Evolutionary conservation across 1,140 invertebrate genomes (phyloP).

Genomic region (Bombus vancouverensis): DNA sequence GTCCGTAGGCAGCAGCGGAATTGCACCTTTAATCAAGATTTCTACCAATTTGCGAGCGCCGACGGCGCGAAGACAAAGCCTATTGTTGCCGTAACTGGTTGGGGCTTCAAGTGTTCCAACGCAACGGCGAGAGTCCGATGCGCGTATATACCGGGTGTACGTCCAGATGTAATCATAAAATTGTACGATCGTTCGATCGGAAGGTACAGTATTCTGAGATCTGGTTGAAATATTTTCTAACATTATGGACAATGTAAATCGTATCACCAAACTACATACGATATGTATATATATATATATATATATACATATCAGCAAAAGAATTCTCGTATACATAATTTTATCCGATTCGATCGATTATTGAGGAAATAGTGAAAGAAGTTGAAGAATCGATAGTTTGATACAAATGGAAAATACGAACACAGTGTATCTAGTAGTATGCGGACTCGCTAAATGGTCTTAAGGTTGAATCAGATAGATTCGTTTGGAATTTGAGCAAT

Average conservation of each 20-base stretch:
- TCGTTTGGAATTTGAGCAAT: not conserved
- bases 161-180: not conserved
- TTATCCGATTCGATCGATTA: not conserved
- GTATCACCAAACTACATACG: no score
- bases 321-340: not conserved
- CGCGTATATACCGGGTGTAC: slow-evolving; percentile 72
- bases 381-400: not conserved
- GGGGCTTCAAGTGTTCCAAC: slow-evolving; percentile 81
- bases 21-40: slow-evolving; percentile 83
- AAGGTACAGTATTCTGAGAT: not conserved
- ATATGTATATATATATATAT: no score
- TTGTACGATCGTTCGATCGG: not conserved
- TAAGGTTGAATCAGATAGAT: not conserved
- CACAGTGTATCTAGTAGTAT: not conserved
- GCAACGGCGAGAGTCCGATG: slow-evolving; percentile 73
- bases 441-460: not conserved
- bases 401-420: not conserved
- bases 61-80: slow-evolving; percentile 82
- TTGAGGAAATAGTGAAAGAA: not conserved
- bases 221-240: no score
- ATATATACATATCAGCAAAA: no score
- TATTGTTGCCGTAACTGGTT: slow-evolving; percentile 83
- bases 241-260: not conserved
- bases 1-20: slow-evolving; percentile 77
- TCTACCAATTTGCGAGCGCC: slow-evolving; percentile 82